Evolutionary conservation across 2,888 invertebrate species (phyloP), one percentile per base, ranked within the genome.

Genomic region (Rhamnusium bicolor): DNA sequence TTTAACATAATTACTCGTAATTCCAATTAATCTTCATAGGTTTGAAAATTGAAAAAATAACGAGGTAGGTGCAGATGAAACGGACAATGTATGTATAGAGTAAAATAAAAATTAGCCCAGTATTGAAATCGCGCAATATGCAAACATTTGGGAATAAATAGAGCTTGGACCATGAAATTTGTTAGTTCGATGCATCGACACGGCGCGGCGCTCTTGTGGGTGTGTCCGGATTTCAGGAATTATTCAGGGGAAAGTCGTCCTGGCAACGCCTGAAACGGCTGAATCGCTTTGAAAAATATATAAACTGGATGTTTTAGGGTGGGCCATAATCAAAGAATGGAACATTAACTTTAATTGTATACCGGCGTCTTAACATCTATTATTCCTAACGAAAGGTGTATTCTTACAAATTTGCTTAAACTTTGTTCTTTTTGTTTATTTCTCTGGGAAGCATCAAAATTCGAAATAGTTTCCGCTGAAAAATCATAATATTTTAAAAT

Each of bases 141-240:
- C 10, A 1, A n/a, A 32, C 32, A 32, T 32, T 5, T 10, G 32
- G 10, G 40, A 40, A 40, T 40, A 12, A 18, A 18, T 19, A 19
- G 29, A 18, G 58, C 32, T 19, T 40, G 21, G n/a, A 32, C 18
- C 60, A 21, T 40, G 14, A 47, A 61, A 40, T 21, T 46, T 61
- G 61, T 61, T 61, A 61, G 40, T 40, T 61, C 46, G 61, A 61
- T 61, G 61, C 40, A 21, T 51, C 19, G 51, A 19, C 18, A 51
- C 51, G 51, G 51, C 19, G 18, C 16, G 16, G 32, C 14, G 29
- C 12, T 16, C 32, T 8, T 10, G 32, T 61, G 61, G 61, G 61
- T 46, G 61, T 61, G 61, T 19, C 61, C 61, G 61, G 61, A 61
- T 61, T 61, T 61, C 40, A 46, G 61, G 61, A 61, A 61, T 47